Conservation (phyloP, 1,140 invertebrate species). For the Dufourea novaeangliae region DNA sequence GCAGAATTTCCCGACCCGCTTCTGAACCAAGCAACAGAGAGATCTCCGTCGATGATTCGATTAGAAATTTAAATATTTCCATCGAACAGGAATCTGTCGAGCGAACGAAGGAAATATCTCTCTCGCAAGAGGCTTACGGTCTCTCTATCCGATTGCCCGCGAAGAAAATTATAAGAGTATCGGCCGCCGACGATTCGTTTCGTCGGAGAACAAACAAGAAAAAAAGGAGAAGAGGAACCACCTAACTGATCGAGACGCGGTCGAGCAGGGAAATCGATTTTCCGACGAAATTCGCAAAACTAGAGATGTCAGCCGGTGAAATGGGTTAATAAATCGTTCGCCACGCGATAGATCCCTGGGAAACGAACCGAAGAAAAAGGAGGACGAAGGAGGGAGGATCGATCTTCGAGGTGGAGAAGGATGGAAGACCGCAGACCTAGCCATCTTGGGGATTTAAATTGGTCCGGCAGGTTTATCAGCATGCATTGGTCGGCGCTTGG, state of each 20-base stretch:
- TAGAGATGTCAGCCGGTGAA: constrained; percentile 50
- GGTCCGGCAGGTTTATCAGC: constrained; percentile 66
- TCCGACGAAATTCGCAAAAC: constrained; percentile 48
- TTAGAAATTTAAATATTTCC: constrained; percentile 8
- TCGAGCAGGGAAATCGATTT: constrained; percentile 30
- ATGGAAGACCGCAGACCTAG: neutral
- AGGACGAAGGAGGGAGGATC: neutral
- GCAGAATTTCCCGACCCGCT: neutral
- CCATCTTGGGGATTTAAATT: constrained; percentile 66
- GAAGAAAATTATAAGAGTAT: constrained; percentile 23
- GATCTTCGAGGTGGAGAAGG: too few species aligned
- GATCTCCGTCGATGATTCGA: neutral
- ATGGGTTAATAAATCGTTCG: constrained; percentile 67
- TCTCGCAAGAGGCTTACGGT: neutral
- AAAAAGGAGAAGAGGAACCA: constrained; percentile 2
- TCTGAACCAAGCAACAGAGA: too few species aligned
- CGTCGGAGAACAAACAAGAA: neutral
- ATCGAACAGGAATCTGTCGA: neutral
- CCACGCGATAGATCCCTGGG: constrained; percentile 32
- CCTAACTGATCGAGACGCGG: constrained; percentile 12
- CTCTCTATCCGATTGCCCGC: neutral
- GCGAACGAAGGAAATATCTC: neutral
- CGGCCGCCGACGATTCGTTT: neutral
- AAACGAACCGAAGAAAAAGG: neutral
- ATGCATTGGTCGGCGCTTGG: constrained; percentile 66